phyloP scores from a whole-genome alignment of 2,888 invertebrate species.

The Ptilodon capucinus region DNA sequence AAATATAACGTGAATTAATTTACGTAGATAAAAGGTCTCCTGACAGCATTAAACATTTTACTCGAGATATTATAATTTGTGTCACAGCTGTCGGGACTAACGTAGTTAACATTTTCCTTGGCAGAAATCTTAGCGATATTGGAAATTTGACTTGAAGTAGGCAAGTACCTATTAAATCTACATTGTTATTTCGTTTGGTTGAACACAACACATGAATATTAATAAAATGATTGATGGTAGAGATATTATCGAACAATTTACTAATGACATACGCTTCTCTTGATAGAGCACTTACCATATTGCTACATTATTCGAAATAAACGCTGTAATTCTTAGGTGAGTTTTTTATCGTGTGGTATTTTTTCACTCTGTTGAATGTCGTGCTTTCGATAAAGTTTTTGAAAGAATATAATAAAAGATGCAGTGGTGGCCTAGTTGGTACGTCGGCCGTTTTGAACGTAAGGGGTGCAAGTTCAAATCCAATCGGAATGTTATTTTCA shows the following conservation, averaged over 20 bases:
- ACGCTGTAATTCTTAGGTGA: neutral
- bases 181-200: constrained; percentile 2
- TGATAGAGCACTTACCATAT: constrained; percentile 4
- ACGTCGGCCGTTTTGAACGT: too few relatives aligned
- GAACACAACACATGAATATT: neutral
- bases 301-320: neutral
- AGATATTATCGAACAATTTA: neutral
- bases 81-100: constrained; percentile 33
- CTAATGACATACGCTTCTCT: neutral
- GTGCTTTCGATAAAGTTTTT: too few relatives aligned
- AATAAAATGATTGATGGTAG: neutral
- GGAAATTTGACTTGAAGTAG: constrained; percentile 23
- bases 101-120: constrained; percentile 32
- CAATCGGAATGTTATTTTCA: too few relatives aligned
- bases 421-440: too few relatives aligned
- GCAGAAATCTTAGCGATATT: constrained; percentile 19
- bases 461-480: too few relatives aligned
- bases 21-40: constrained; percentile 29
- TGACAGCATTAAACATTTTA: constrained; percentile 32
- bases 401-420: too few relatives aligned
- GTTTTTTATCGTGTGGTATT: constrained; percentile 1
- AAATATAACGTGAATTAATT: constrained; percentile 28
- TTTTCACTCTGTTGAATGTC: too few relatives aligned
- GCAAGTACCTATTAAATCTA: constrained; percentile 8
- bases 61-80: constrained; percentile 33